Percentiles rank a stretch among this genome's conserved stretches.
phyloP scores from a whole-genome alignment of 2,113 vertebrate genomes.

The Perccottus glenii region DNA sequence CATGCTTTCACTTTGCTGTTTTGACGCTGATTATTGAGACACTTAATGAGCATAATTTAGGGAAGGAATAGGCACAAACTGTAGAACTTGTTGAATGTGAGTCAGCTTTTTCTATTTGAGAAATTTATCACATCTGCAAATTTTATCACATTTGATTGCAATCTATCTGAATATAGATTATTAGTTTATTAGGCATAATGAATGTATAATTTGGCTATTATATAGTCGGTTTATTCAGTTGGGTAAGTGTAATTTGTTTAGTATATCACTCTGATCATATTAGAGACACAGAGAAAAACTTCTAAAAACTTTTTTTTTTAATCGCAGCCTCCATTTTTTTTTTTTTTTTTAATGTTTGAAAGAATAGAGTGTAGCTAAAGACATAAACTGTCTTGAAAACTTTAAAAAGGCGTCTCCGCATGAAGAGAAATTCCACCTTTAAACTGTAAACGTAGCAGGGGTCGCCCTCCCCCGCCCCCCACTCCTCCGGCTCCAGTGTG shows the following conservation, averaged over 20 bases:
- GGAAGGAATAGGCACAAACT: background rate
- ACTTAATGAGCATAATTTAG: slow-evolving; percentile 16
- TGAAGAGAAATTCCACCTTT: slow-evolving; percentile 62
- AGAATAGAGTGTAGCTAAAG: too few relatives aligned
- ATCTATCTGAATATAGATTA: background rate
- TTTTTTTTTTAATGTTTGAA: too few relatives aligned
- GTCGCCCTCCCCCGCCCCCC: background rate
- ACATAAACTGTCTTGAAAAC: too few relatives aligned
- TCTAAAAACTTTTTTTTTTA: too few relatives aligned
- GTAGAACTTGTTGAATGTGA: background rate
- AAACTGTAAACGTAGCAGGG: slow-evolving; percentile 19
- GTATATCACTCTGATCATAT: too few relatives aligned
- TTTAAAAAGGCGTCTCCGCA: background rate
- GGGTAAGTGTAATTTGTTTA: too few relatives aligned
- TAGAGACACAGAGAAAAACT: too few relatives aligned
- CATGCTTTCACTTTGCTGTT: slow-evolving; percentile 33
- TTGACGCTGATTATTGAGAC: slow-evolving; percentile 32
- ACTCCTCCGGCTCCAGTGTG: background rate
- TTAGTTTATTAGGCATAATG: too few relatives aligned
- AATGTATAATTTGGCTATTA: too few relatives aligned
- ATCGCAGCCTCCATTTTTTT: too few relatives aligned
- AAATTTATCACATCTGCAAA: background rate
- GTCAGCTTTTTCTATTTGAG: background rate
- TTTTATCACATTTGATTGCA: background rate
- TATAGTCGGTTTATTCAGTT: too few relatives aligned